Conservation (phyloP, 2,113 vertebrate species). For the Entomyzon cyanotis region DNA sequence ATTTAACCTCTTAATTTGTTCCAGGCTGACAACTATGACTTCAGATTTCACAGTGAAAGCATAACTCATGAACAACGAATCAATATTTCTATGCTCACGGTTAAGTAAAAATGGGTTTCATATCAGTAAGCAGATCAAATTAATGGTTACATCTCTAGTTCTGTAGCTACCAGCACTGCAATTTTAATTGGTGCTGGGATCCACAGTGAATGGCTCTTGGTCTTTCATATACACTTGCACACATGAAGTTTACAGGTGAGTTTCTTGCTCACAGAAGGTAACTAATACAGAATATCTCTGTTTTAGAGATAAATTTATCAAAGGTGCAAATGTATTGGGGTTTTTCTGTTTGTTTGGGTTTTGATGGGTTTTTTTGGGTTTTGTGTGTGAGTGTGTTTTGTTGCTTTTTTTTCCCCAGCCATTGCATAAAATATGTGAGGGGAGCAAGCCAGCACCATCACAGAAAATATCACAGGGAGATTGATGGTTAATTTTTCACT, state of each 20-base stretch:
- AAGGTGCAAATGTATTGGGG: background rate
- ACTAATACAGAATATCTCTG: background rate
- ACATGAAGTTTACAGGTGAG: background rate
- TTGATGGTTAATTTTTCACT: constrained; percentile 18
- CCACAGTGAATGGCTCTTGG: background rate
- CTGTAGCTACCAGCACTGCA: background rate
- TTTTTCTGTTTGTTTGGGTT: background rate
- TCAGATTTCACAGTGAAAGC: constrained; percentile 34
- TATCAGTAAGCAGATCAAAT: constrained; percentile 29
- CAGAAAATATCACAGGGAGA: background rate
- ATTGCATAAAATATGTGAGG: background rate
- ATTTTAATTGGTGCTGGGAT: constrained; percentile 24
- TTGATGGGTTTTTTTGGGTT: background rate
- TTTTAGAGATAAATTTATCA: background rate
- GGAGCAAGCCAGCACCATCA: background rate
- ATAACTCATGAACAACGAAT: constrained; percentile 31
- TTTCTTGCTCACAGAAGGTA: background rate
- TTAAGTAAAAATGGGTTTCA: constrained; percentile 43
- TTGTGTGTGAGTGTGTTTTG: too few species aligned
- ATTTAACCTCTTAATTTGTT: constrained; percentile 66
- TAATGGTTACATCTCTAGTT: constrained; percentile 23
- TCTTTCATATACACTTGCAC: background rate
- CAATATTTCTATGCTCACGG: background rate
- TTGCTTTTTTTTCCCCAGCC: background rate
- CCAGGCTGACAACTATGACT: constrained; percentile 33